phyloP scores from a whole-genome alignment of 2,888 invertebrate species.

The Maniola hyperantus region DNA sequence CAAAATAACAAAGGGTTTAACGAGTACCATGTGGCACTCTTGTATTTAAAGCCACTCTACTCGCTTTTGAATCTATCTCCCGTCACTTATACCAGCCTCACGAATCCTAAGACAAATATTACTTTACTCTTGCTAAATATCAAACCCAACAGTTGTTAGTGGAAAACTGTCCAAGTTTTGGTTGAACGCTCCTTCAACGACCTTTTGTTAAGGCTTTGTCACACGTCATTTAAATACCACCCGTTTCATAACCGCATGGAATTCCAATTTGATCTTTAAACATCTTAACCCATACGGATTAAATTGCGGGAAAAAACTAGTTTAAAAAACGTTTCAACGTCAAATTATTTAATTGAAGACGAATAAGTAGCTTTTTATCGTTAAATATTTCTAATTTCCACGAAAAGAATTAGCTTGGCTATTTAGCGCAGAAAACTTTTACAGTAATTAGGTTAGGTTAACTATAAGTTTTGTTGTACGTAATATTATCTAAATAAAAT shows the following conservation, averaged over 20 bases:
- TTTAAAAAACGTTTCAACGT: too few relatives aligned
- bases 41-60: neutral
- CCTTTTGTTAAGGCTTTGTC: slow-evolving; percentile 12
- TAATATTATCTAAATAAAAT: too few relatives aligned
- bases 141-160: slow-evolving; percentile 32
- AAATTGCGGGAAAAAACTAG: too few relatives aligned
- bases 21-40: neutral
- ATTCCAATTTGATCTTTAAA: too few relatives aligned
- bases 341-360: too few relatives aligned
- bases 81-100: slow-evolving; percentile 24
- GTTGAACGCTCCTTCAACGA: slow-evolving; percentile 35
- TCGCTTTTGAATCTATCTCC: slow-evolving; percentile 2
- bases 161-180: slow-evolving; percentile 31
- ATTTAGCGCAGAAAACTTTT: too few relatives aligned
- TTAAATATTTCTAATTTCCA: too few relatives aligned
- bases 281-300: neutral
- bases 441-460: too few relatives aligned
- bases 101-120: slow-evolving; percentile 36
- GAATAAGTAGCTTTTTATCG: too few relatives aligned
- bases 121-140: slow-evolving; percentile 30
- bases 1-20: neutral
- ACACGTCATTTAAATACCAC: neutral
- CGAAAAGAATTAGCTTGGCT: too few relatives aligned
- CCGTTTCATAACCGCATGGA: neutral
- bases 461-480: too few relatives aligned